Evolutionary conservation across 2,113 vertebrate species (phyloP), one percentile per base, ranked within the genome.

Genomic region (Neodontobutis hainanensis): DNA sequence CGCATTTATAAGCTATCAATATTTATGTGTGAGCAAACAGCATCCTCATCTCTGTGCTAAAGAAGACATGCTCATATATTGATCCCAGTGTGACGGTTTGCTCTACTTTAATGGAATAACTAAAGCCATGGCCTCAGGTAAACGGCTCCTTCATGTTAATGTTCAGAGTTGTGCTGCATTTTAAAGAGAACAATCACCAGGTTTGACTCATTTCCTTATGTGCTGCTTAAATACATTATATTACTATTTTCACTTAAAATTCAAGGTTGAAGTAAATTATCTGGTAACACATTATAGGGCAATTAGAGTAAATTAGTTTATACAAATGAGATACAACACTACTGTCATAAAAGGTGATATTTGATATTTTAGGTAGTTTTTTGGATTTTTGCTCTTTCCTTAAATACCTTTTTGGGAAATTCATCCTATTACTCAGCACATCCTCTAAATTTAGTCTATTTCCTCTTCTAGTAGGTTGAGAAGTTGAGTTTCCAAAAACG

Each of bases 1-100:
- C 65, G 49, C 81, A 80, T 84, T 84, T 76, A 85, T 81, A 65
- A 55, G 45, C 77, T 16, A 67, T 87, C 74, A 83, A 87, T 86
- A 87, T 82, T 83, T 68, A 83, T 82, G 60, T 42, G 40, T 65
- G 51, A 15, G 62, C 74, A 74, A 80, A 71, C 64, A 75, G 75
- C 66, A 57, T 66, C 58, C 58, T 70, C 32, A 5, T 60, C 66
- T 46, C 80, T 35, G 32, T 57, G 73, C 76, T 83, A 78, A 85
- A 87, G 78, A 78, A 80, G 82, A 85, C 85, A 83, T 82, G 81
- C 57, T 16, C 36, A 4, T 11, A 40, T 80, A 85, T 87, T 66
- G 80, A 87, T 86, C 72, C 42, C 35, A n/a, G 35, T 2, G 66
- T 42, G 50, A 50, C 48, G 48, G 36, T 77, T 61, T 55, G 15